A percentile compares a stretch with the other conserved stretches of the same genome.
These are phyloP conservation scores for Ailuropoda melanoleuca DNA, from an alignment of 2,113 vertebrate species.

Conservation along the genomic window DNA sequence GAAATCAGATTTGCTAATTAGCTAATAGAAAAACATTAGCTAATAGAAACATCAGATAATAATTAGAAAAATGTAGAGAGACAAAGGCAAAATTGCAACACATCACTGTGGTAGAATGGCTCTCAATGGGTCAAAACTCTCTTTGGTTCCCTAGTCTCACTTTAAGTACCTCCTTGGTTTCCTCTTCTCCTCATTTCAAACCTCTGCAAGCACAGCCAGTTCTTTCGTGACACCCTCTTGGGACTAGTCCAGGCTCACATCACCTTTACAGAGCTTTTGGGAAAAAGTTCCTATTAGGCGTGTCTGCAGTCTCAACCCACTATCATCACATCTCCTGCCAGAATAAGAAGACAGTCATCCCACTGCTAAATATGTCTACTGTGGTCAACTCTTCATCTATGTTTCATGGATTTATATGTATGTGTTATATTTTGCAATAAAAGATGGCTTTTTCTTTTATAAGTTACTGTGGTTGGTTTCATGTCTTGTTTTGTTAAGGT, in stretches of 20 bases:
- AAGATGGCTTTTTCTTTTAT: not conserved
- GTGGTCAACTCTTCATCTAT: not conserved
- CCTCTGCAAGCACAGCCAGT: not conserved
- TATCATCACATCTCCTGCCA: not conserved
- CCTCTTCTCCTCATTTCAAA: not conserved
- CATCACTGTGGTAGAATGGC: not conserved
- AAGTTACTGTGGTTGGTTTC: not conserved
- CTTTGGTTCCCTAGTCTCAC: not conserved
- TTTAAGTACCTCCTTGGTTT: not conserved
- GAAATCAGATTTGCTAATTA: not conserved
- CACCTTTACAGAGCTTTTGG: not conserved
- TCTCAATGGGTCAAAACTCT: not conserved
- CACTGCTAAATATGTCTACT: not conserved
- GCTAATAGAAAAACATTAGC: not conserved
- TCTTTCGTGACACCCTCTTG: not conserved
- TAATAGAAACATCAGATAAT: not conserved
- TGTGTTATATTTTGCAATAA: not conserved
- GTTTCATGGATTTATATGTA: not conserved
- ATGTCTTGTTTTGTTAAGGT: not conserved
- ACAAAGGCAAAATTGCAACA: not conserved
- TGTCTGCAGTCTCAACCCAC: not conserved
- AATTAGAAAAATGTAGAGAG: not conserved
- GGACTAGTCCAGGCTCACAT: not conserved
- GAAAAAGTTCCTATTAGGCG: not conserved
- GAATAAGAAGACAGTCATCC: not conserved